Percentiles rank a stretch among this genome's conserved stretches.
Evolutionary conservation across 2,888 invertebrate species (phyloP).

Genomic region (Geotrupes spiniger): DNA sequence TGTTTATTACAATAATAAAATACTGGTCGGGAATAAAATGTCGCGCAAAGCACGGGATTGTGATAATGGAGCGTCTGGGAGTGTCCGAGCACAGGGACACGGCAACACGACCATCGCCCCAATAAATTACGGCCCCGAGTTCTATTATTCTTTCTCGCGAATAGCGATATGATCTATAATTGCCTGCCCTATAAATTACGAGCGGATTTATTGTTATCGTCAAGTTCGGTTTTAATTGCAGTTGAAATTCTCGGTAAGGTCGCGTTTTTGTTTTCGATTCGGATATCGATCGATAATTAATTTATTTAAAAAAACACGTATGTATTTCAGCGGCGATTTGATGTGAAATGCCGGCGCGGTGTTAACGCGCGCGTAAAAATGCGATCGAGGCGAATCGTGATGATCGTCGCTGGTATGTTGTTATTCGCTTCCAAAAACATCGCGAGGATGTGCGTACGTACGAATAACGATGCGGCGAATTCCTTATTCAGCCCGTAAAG

Average conservation of each 20-base stretch:
- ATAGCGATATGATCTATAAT: conserved; percentile 41
- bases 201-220: conserved; percentile 33
- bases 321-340: no score
- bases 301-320: no score
- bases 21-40: conserved; percentile 1
- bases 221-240: conserved; percentile 1
- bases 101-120: conserved; percentile 23
- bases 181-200: conserved; percentile 39
- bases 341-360: no score
- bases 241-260: neutral
- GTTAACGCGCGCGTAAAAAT: no score
- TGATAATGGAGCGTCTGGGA: conserved; percentile 21
- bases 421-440: no score
- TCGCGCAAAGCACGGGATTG: conserved; percentile 5
- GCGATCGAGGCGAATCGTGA: no score
- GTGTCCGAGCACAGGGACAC: conserved; percentile 23
- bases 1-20: conserved; percentile 5
- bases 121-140: conserved; percentile 27
- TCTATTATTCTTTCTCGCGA: conserved; percentile 29
- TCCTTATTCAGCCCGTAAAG: conserved; percentile 20
- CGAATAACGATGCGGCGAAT: conserved; percentile 15
- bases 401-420: no score
- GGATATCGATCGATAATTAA: no score
- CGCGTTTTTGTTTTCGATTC: no score
- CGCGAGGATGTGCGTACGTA: no score